A percentile compares a stretch with the other conserved stretches of the same genome.
These are phyloP conservation scores for Pachydiplax longipennis DNA, from an alignment of 2,888 invertebrate species.

Conservation along the genomic window DNA sequence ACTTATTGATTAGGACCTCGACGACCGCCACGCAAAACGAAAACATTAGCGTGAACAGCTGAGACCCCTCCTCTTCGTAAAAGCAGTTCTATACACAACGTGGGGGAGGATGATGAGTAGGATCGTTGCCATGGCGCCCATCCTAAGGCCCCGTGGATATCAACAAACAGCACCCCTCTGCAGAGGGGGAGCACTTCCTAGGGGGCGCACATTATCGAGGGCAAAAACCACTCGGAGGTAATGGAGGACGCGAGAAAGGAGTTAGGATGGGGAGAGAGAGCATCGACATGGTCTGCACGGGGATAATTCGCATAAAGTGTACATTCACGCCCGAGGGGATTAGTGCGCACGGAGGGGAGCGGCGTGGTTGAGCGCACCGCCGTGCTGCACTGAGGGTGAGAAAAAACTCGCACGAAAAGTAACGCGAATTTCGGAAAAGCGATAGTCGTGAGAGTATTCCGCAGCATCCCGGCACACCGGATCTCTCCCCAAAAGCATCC, in stretches of 20 bases:
- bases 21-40: too few species aligned
- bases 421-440: not conserved
- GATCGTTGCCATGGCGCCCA: too few species aligned
- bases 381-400: not conserved
- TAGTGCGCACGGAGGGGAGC: not conserved
- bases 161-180: not conserved
- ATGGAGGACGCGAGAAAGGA: not conserved
- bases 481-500: not conserved
- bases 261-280: not conserved
- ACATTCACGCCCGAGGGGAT: not conserved
- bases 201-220: not conserved
- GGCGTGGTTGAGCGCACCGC: not conserved
- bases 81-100: too few species aligned
- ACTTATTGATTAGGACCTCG: too few species aligned
- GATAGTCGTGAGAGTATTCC: slow-evolving; percentile 9
- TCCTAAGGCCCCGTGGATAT: too few species aligned
- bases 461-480: slow-evolving; percentile 4
- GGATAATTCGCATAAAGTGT: not conserved
- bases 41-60: too few species aligned
- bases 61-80: too few species aligned
- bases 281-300: not conserved
- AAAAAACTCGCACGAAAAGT: not conserved
- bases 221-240: not conserved
- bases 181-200: not conserved
- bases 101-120: too few species aligned